These are phyloP conservation scores for Vanessa atalanta DNA, from an alignment of 1,140 invertebrate genomes.

Conservation along the genomic window DNA sequence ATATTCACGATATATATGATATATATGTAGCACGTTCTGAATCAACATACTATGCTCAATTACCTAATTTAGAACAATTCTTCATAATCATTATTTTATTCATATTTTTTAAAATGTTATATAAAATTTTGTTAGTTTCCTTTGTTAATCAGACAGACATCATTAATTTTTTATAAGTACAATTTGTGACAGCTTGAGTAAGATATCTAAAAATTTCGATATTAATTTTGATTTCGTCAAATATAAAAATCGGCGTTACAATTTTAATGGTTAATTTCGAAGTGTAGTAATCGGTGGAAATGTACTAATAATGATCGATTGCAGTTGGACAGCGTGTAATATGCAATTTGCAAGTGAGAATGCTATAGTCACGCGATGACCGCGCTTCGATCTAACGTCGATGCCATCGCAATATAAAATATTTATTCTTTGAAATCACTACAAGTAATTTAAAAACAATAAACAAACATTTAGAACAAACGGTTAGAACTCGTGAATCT, in stretches of 20 bases:
- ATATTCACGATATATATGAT: too few species aligned
- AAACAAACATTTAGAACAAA: too few species aligned
- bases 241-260: conserved; percentile 35
- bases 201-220: background rate
- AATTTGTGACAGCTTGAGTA: too few species aligned
- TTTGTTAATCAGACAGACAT: too few species aligned
- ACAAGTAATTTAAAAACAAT: background rate
- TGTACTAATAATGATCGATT: conserved; percentile 71
- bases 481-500: too few species aligned
- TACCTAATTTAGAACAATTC: too few species aligned
- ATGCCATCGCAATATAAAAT: conserved; percentile 2
- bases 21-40: too few species aligned
- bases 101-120: too few species aligned
- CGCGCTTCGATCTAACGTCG: conserved; percentile 25
- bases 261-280: conserved; percentile 63
- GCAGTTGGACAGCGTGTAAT: conserved; percentile 69
- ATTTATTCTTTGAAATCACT: background rate
- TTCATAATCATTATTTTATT: too few species aligned
- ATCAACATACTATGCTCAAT: too few species aligned
- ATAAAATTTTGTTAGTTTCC: too few species aligned
- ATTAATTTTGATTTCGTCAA: conserved; percentile 16
- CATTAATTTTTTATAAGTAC: too few species aligned
- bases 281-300: conserved; percentile 73
- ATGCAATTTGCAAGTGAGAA: conserved; percentile 69
- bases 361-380: conserved; percentile 66